Evolutionary conservation across 2,113 vertebrate genomes (phyloP), one percentile per base, ranked within the genome.

Genomic region (Synchiropus splendidus): DNA sequence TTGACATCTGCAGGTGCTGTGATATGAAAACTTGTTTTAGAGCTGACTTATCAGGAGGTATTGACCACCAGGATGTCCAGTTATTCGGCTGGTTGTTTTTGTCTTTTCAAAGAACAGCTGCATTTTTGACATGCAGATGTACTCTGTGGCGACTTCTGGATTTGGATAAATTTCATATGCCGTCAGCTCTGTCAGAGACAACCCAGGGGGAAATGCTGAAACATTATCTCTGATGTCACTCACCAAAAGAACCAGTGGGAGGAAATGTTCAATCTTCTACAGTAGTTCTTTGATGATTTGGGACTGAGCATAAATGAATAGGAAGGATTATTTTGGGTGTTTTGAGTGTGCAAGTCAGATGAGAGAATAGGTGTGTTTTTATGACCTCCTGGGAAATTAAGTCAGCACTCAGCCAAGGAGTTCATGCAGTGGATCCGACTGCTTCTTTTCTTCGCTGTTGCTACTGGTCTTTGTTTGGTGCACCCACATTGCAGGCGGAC

Each of bases 311-410:
- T 27, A 5, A 27, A 27, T 27, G 21, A n/a, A n/a, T n/a, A n/a
- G n/a, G n/a, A n/a, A n/a, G n/a, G 21, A 27, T 27, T 27, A 27
- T 27, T 27, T 27, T 27, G 4, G 21, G 21, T 27, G 21, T 27
- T 8, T 5, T 27, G 21, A 27, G 4, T 27, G 21, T 27, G 21
- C 21, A 8, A 27, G 21, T 27, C 21, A 21, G 45, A 34, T 51
- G 33, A 2, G 8, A 18, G 47, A 49, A 39, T 11, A 21, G 47
- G 43, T 59, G 49, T 2, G 63, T 61, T 57, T 36, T 57, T 37
- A 15, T 56, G 54, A 67, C 45, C 67, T 46, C 65, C 8, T 31
- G 68, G 74, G 69, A 77, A 75, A 75, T 79, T 72, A 72, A 58
- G 58, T 47, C 37, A 54, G 42, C 36, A 64, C 59, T 61, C 66